These are phyloP conservation scores for Chiloscyllium plagiosum DNA, from an alignment of 2,113 vertebrate genomes.

Conservation along the genomic window DNA sequence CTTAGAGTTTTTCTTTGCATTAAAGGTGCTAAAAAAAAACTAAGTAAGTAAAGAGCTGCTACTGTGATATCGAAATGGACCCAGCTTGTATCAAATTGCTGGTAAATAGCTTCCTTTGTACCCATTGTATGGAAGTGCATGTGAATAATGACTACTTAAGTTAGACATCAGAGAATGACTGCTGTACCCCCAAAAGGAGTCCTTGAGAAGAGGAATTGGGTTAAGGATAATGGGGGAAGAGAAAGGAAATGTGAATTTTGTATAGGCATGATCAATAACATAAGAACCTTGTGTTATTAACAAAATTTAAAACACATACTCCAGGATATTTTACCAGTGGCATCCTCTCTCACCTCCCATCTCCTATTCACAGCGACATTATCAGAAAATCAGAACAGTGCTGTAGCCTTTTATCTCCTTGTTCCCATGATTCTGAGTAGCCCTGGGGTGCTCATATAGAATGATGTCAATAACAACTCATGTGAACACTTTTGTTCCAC, in stretches of 20 bases:
- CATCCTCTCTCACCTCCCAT: too few species aligned
- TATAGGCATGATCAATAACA: not conserved
- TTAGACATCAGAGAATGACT: not conserved
- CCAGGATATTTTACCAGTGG: not conserved
- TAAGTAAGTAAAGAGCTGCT: too few species aligned
- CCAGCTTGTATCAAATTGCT: not conserved
- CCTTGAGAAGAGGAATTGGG: not conserved
- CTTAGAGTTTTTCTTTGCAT: too few species aligned
- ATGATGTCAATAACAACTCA: slow-evolving; percentile 21
- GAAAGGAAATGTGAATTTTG: not conserved
- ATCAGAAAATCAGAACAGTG: not conserved
- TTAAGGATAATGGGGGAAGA: not conserved
- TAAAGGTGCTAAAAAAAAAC: too few species aligned
- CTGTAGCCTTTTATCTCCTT: slow-evolving; percentile 18
- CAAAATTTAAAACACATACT: not conserved
- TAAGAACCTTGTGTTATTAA: not conserved
- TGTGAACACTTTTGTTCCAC: slow-evolving; percentile 20
- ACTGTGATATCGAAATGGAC: not conserved
- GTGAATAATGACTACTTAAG: not conserved
- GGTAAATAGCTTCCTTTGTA: not conserved
- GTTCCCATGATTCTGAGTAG: not conserved
- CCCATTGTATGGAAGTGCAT: not conserved
- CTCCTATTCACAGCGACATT: not conserved
- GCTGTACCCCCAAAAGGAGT: not conserved
- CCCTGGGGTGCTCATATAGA: not conserved